Evolutionary conservation across 2,888 invertebrate genomes (phyloP).

Genomic region (Omphaloscelis lunosa): DNA sequence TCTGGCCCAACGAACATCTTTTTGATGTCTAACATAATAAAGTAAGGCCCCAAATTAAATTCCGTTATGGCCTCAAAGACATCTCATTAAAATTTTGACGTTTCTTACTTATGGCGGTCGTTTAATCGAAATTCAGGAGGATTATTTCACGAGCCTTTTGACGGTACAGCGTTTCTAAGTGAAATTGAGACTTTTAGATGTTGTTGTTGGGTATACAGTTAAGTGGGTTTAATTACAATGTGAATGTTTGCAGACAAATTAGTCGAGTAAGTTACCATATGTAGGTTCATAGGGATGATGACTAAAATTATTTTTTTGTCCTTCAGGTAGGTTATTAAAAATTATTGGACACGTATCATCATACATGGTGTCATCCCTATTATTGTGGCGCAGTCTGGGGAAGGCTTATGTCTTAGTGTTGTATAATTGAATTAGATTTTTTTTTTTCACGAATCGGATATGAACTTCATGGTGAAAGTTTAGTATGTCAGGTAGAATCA

Average conservation of each 20-base stretch:
- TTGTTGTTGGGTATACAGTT: constrained; percentile 3
- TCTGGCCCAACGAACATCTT: constrained; percentile 71
- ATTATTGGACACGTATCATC: no score
- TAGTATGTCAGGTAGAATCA: no score
- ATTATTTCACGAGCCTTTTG: constrained; percentile 16
- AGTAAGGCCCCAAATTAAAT: constrained; percentile 69
- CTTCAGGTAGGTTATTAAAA: no score
- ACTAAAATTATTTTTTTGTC: no score
- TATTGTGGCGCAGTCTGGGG: no score
- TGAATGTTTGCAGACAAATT: not conserved
- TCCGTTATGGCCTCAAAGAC: constrained; percentile 64
- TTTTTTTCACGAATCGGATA: no score
- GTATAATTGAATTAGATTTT: no score
- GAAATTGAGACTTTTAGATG: constrained; percentile 19
- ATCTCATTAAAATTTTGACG: constrained; percentile 68
- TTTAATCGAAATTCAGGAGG: constrained; percentile 56
- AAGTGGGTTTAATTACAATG: not conserved
- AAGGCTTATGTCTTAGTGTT: no score
- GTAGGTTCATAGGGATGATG: no score
- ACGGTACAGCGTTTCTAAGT: constrained; percentile 3
- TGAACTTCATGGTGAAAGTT: no score
- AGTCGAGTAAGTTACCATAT: no score
- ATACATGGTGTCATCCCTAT: no score
- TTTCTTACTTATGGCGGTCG: constrained; percentile 50
- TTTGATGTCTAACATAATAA: constrained; percentile 73